Percentiles rank a stretch among this genome's conserved stretches.
These are phyloP conservation scores for Ditula angustiorana DNA, from an alignment of 2,888 invertebrate genomes.

Conservation along the genomic window DNA sequence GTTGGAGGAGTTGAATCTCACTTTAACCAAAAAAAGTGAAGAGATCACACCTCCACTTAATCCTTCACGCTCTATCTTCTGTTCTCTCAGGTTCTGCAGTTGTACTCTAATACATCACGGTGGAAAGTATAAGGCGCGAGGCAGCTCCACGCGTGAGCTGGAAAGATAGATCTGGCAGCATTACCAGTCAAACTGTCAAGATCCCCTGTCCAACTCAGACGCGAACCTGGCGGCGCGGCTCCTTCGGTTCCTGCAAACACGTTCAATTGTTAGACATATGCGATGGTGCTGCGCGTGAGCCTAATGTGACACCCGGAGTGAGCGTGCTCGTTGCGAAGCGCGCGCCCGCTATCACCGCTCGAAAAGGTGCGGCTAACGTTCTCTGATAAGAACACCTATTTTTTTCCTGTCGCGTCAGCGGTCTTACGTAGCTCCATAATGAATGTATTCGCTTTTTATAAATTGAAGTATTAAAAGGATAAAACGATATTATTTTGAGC, in stretches of 20 bases:
- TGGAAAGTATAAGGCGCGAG: slow-evolving; percentile 38
- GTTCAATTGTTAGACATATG: slow-evolving; percentile 48
- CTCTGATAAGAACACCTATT: slow-evolving; percentile 81
- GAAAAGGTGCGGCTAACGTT: slow-evolving; percentile 81
- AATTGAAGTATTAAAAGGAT: slow-evolving; percentile 58
- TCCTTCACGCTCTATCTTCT: slow-evolving; percentile 66
- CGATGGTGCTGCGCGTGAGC: slow-evolving; percentile 58
- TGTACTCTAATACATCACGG: background rate
- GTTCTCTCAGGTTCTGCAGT: background rate
- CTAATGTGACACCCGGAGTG: slow-evolving; percentile 71
- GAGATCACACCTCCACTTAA: slow-evolving; percentile 87
- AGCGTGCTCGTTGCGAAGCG: slow-evolving; percentile 64
- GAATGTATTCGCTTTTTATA: slow-evolving; percentile 61
- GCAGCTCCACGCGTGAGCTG: slow-evolving; percentile 82
- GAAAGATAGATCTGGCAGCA: slow-evolving; percentile 87
- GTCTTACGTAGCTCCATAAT: slow-evolving; percentile 65
- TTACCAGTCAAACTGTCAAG: slow-evolving; percentile 78
- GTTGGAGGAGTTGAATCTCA: slow-evolving; percentile 87
- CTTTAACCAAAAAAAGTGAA: slow-evolving; percentile 85
- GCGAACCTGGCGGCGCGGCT: slow-evolving; percentile 60
- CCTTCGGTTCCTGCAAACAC: slow-evolving; percentile 59
- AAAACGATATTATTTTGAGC: slow-evolving; percentile 52
- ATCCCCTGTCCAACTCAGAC: slow-evolving; percentile 86
- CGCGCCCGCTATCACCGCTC: slow-evolving; percentile 73
- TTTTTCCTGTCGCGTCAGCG: slow-evolving; percentile 75